Evolutionary conservation across 2,113 vertebrate genomes (phyloP).

Genomic region (Agapornis roseicollis): DNA sequence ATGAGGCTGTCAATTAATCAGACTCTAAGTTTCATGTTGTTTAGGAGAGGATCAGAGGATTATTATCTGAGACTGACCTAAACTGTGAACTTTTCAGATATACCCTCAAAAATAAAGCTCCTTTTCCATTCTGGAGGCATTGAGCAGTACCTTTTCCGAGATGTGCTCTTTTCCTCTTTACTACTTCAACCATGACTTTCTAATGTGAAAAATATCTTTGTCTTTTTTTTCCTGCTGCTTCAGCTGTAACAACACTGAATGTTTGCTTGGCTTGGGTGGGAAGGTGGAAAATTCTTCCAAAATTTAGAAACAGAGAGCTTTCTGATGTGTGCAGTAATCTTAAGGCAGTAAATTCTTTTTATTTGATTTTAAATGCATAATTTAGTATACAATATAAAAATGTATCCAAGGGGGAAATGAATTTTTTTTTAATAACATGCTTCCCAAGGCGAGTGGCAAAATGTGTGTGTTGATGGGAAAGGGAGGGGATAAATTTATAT

Average conservation of each 20-base stretch:
- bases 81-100: not conserved
- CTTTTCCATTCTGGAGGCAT: not conserved
- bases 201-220: constrained; percentile 45
- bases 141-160: not conserved
- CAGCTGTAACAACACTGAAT: constrained; percentile 61
- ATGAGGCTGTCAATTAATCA: not conserved
- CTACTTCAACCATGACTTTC: not conserved
- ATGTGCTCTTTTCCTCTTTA: not conserved
- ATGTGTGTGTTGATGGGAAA: constrained; percentile 25
- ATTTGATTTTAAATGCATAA: constrained; percentile 70
- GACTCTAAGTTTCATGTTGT: not conserved
- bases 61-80: not conserved
- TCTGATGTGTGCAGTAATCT: constrained; percentile 55
- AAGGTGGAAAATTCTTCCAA: constrained; percentile 55
- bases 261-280: constrained; percentile 65
- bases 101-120: not conserved
- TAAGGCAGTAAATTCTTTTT: constrained; percentile 62
- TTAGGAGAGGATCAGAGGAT: not conserved
- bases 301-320: constrained; percentile 57
- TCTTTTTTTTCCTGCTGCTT: not conserved
- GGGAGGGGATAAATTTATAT: constrained; percentile 58
- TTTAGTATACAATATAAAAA: constrained; percentile 67
- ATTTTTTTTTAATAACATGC: constrained; percentile 63
- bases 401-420: constrained; percentile 60
- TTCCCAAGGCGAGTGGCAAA: constrained; percentile 48